Base-by-base conservation (phyloP, 2,797 vertebrate genomes). In the Rousettus madagascariensis region DNA sequence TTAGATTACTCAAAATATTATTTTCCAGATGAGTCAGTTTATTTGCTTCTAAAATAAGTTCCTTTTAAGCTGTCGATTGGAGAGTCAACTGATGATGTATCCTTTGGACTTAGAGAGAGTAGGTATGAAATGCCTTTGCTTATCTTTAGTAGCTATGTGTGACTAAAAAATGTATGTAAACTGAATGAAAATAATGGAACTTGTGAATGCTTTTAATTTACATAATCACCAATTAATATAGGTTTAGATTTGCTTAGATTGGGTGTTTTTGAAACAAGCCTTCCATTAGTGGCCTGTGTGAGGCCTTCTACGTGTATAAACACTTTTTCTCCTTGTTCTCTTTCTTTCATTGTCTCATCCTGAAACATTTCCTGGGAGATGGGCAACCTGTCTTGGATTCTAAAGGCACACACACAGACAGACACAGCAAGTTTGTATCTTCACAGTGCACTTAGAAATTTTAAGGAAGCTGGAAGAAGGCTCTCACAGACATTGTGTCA, bases 1-100 rank as follows among this genome's bases (percentile, higher is more conserved):
- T 86, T 93, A 95, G 71, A 46, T 95, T 90, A n/a, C 87, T 91
- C 20, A 95, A 86, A 95, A 88, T 86, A 41, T 68, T 94, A 10
- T 96, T 90, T 96, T 85, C 41, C 75, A 95, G 84, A 63, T 90
- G 43, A 55, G n/a, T 69, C 79, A 43, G 16, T 95, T 91, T 92
- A n/a, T 94, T 95, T 49, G n/a, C 69, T 93, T 36, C 69, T 77
- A 43, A 91, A 85, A 12, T 69, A 88, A 96, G n/a, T 90, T 91
- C 65, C n/a, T 83, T 84, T 26, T 33, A 84, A 86, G 68, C 68
- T 65, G 3, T 77, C 43, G 26, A 82, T 53, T 66, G 72, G 74
- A 83, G 66, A 16, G 17, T 82, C n/a, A 75, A 49, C 63, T n/a
- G 49, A 53, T 94, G 74, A 36, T 66, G 30, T 69, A 55, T 80